Evolutionary conservation across 2,888 invertebrate genomes (phyloP).

Genomic region (Melieria picta): DNA sequence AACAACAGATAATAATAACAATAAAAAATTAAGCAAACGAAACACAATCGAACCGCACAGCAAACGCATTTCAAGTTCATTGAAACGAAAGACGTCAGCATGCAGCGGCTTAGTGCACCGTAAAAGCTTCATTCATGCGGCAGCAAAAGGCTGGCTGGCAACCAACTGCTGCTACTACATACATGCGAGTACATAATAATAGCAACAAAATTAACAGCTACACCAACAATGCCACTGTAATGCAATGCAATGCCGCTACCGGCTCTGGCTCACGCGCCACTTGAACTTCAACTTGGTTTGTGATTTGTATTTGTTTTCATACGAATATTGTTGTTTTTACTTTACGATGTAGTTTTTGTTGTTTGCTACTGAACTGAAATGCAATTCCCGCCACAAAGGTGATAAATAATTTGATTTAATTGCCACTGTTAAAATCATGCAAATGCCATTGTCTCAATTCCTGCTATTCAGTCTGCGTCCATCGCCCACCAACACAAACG

Average conservation of each 20-base stretch:
- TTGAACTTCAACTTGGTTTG: slow-evolving; percentile 8
- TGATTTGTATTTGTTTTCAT: not conserved
- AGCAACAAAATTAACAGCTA: too few relatives aligned
- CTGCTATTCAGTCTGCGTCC: not conserved
- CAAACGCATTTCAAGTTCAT: too few relatives aligned
- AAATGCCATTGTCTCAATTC: not conserved
- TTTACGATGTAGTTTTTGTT: too few relatives aligned
- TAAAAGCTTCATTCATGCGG: too few relatives aligned
- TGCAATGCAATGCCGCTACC: too few relatives aligned
- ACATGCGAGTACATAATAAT: too few relatives aligned
- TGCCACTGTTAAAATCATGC: slow-evolving; percentile 3
- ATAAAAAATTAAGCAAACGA: not conserved
- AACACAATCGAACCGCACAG: not conserved
- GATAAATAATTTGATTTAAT: slow-evolving; percentile 35
- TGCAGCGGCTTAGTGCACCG: too few relatives aligned
- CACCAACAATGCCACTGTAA: too few relatives aligned
- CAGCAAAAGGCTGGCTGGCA: too few relatives aligned
- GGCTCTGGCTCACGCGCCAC: not conserved
- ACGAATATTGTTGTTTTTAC: too few relatives aligned
- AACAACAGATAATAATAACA: not conserved
- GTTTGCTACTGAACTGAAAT: not conserved
- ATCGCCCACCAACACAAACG: not conserved
- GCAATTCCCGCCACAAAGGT: slow-evolving; percentile 27
- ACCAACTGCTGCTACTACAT: too few relatives aligned
- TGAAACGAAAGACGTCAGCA: too few relatives aligned